These are phyloP conservation scores for Onychostruthus taczanowskii DNA, from an alignment of 2,113 vertebrate genomes.

Conservation along the genomic window DNA sequence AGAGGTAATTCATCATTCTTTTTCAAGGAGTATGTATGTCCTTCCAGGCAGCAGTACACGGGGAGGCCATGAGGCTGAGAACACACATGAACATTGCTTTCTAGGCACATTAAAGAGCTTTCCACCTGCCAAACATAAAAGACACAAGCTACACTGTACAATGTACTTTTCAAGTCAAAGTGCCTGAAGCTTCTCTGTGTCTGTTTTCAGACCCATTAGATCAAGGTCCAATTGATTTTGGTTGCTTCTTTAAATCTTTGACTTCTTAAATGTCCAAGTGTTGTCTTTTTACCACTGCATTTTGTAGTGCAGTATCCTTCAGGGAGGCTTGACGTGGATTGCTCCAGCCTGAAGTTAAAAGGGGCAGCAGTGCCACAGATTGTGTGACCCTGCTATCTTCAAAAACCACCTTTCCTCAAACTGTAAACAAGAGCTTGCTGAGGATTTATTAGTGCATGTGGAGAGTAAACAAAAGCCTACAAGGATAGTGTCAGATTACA, in stretches of 20 bases:
- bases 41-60: background rate
- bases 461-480: slow-evolving; percentile 48
- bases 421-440: slow-evolving; percentile 46
- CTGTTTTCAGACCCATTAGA: background rate
- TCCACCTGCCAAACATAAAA: background rate
- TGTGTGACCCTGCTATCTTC: slow-evolving; percentile 1
- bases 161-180: background rate
- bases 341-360: background rate
- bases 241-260: slow-evolving; percentile 1
- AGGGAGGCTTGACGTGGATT: background rate
- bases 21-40: background rate
- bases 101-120: background rate
- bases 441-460: slow-evolving; percentile 46
- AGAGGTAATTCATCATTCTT: background rate
- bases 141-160: background rate
- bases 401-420: slow-evolving; percentile 32
- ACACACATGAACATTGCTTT: background rate
- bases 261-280: slow-evolving; percentile 27
- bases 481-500: background rate
- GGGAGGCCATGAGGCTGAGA: background rate
- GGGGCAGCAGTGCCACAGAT: background rate
- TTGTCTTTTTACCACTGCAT: background rate
- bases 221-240: background rate
- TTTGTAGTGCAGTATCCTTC: background rate
- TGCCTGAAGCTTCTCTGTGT: background rate